Conservation (phyloP, 1,140 invertebrate genomes). For the Eriosoma lanigerum region DNA sequence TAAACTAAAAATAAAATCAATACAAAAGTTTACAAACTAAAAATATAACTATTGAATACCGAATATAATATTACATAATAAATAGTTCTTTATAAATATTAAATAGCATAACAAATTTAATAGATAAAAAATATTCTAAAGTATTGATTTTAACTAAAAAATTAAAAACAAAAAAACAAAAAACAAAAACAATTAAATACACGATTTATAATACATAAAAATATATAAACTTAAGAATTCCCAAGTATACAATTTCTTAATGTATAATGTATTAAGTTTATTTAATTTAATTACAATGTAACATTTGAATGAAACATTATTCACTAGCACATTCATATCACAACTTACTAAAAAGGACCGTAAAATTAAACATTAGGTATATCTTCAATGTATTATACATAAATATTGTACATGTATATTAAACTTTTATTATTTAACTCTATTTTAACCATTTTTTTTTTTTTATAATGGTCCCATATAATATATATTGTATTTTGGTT, state of each 20-base stretch:
- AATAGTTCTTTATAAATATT: conserved; percentile 7
- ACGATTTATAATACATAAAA: conserved; percentile 8
- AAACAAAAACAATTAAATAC: background rate
- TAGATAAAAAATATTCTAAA: background rate
- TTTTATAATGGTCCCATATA: conserved; percentile 24
- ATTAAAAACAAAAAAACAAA: background rate
- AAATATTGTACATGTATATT: too few relatives aligned
- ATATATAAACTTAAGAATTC: conserved; percentile 29
- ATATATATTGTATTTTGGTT: conserved; percentile 20
- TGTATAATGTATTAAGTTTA: background rate
- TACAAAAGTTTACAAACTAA: background rate
- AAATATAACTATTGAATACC: background rate
- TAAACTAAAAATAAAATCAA: background rate
- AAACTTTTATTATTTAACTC: too few relatives aligned
- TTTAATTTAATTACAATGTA: background rate
- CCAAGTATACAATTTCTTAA: background rate
- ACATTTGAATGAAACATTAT: background rate
- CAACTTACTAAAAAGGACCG: background rate
- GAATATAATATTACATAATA: background rate
- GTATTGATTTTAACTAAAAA: background rate
- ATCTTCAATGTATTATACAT: background rate
- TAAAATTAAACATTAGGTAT: background rate
- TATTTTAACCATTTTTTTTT: background rate
- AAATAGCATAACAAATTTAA: background rate
- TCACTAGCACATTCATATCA: background rate